phyloP scores from a whole-genome alignment of 2,797 vertebrate species.

The Rhyacichthys aspro region DNA sequence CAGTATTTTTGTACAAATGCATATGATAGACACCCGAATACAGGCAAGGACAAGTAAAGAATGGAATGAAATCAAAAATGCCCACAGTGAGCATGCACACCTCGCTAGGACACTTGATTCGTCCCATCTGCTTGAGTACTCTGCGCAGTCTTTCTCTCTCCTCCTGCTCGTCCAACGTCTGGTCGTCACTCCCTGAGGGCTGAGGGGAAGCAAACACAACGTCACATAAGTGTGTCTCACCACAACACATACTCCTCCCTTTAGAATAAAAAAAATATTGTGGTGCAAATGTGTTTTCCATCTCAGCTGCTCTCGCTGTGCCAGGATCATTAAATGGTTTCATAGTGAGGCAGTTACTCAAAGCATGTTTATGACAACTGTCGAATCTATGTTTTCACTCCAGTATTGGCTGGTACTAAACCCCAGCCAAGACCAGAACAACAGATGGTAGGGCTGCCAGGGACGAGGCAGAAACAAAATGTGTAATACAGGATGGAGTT shows the following conservation, averaged over 20 bases:
- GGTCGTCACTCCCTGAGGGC: conserved; percentile 82
- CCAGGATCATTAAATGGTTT: conserved; percentile 69
- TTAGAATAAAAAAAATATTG: conserved; percentile 13
- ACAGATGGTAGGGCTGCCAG: conserved; percentile 70
- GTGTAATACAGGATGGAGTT: conserved; percentile 30
- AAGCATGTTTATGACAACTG: conserved; percentile 75
- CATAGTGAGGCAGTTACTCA: conserved; percentile 65
- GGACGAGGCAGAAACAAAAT: conserved; percentile 35
- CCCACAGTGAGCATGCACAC: conserved; percentile 71
- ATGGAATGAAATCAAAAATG: conserved; percentile 29
- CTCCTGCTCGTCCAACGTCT: conserved; percentile 86
- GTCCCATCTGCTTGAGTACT: conserved; percentile 96
- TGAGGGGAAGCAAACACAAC: conserved; percentile 67
- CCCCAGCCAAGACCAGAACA: conserved; percentile 63
- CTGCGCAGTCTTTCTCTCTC: conserved; percentile 91
- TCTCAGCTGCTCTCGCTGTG: conserved; percentile 56
- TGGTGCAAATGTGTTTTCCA: conserved; percentile 70
- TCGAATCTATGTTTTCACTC: conserved; percentile 71
- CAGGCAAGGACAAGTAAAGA: conserved; percentile 20
- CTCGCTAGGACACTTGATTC: conserved; percentile 95
- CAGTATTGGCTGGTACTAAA: conserved; percentile 57
- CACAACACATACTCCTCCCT: conserved; percentile 33
- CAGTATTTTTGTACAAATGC: conserved; percentile 34
- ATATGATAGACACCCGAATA: conserved; percentile 37
- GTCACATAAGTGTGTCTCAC: conserved; percentile 47